Base-by-base conservation (phyloP, 2,888 invertebrate genomes). In the Philonicus albiceps region DNA sequence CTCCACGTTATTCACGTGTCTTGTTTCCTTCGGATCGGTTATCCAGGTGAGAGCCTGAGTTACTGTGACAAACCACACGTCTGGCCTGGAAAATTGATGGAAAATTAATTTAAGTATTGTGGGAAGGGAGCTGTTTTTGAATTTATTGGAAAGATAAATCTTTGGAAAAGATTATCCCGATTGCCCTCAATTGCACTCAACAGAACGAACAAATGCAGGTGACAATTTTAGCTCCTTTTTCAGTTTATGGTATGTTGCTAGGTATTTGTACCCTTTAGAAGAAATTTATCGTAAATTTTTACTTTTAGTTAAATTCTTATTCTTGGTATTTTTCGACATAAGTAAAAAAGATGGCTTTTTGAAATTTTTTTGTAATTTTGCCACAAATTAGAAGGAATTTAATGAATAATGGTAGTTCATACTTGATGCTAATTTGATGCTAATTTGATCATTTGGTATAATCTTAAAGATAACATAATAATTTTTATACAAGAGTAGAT, bases 11-110 rank as follows among this genome's bases (percentile, higher is more conserved):
- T 91, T 93, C 49, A 98, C 91, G 11, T 95, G 93, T 89, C 95
- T 95, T 3, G 94, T 91, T 0, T 96, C 93, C 90, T 95, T 95
- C 0, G 97, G 97, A 90, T 97, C 97, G 0, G 97, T 97, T 91
- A 97, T 96, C 96, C 97, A 98, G 64, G 96, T 96, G 87, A 98
- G 92, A n/a, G 96, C 96, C 93, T 98, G 97, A 0, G 97, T 97
- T 40, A 95, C 94, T 3, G 97, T 97, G 40, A 97, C 96, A 90
- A 97, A 96, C 94, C 96, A 97, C 8, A 97, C 97, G 91, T 97
- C 97, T 84, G 95, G 94, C 89, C 97, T 97, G 92, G 55, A 93
- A 93, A 89, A 86, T 74, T 74, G 31, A 84, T 64, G 64, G 64
- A 83, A 84, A 84, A 84, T 84, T 73, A 84, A 84, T 84, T 84